Conservation (phyloP, 2,888 invertebrate species). For the Leucozona laternaria region DNA sequence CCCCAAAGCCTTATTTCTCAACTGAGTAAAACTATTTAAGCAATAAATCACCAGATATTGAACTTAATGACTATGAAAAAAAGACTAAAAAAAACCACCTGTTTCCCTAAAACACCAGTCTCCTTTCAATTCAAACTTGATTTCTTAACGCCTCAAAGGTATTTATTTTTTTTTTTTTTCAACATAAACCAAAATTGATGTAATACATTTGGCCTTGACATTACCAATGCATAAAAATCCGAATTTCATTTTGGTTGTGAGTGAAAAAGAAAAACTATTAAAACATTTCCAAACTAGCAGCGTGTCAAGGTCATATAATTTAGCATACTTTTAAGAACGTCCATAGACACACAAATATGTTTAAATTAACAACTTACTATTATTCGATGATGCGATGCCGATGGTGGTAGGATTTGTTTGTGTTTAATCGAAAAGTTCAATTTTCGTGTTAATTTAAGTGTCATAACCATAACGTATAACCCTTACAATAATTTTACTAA, state of each 20-base stretch:
- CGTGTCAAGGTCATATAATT: constrained; percentile 37
- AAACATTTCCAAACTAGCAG: constrained; percentile 18
- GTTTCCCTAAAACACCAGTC: constrained; percentile 43
- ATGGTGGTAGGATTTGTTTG: neutral
- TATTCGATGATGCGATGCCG: too few species aligned
- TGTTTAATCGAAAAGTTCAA: constrained; percentile 17
- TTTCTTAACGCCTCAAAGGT: constrained; percentile 42
- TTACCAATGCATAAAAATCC: constrained; percentile 40
- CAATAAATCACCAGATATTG: constrained; percentile 21
- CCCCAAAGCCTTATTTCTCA: constrained; percentile 24
- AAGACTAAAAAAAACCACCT: constrained; percentile 1
- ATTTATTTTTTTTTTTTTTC: constrained; percentile 5
- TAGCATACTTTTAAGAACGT: constrained; percentile 34
- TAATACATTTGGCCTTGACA: constrained; percentile 53
- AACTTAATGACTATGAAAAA: constrained; percentile 14
- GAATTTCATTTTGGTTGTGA: constrained; percentile 4
- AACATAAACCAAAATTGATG: constrained; percentile 20
- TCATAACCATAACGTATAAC: constrained; percentile 10
- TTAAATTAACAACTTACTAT: neutral
- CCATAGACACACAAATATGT: neutral
- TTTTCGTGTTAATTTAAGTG: constrained; percentile 5
- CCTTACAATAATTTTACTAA: constrained; percentile 8
- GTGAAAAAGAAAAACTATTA: constrained; percentile 13
- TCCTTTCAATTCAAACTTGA: constrained; percentile 36
- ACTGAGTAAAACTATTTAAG: constrained; percentile 12